Conservation (phyloP, 2,888 invertebrate genomes). For the Meta bourneti region DNA sequence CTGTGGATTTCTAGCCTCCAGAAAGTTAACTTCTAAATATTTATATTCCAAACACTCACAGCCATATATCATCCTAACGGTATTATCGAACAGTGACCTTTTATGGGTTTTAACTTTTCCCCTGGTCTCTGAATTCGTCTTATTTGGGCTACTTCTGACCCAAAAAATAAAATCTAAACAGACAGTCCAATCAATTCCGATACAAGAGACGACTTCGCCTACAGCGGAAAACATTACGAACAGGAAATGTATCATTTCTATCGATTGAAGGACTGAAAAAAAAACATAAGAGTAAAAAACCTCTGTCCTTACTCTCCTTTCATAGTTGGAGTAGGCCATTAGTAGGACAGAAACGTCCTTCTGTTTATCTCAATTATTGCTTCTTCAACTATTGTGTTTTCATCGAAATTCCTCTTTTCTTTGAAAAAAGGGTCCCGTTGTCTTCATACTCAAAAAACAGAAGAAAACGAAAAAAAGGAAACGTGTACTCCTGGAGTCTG, state of each 20-base stretch:
- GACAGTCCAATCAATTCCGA: background rate
- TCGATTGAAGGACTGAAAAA: conserved; percentile 4
- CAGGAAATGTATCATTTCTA: background rate
- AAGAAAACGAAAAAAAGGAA: background rate
- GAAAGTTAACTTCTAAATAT: background rate
- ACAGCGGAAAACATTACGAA: conserved; percentile 1
- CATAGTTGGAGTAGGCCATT: conserved; percentile 50
- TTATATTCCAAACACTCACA: background rate
- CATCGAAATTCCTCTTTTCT: conserved; percentile 50
- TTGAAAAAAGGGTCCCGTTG: background rate
- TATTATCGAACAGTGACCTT: background rate
- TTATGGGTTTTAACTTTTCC: background rate
- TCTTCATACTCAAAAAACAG: background rate
- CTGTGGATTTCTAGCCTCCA: too few relatives aligned
- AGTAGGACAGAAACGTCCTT: conserved; percentile 54
- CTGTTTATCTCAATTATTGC: conserved; percentile 70
- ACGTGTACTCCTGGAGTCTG: background rate
- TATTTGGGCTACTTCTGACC: background rate
- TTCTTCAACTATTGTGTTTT: conserved; percentile 62
- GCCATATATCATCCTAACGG: background rate
- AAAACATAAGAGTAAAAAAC: conserved; percentile 9
- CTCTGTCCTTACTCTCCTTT: conserved; percentile 5
- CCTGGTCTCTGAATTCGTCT: background rate
- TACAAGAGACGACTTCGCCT: background rate
- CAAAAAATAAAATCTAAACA: background rate